Evolutionary conservation across 2,888 invertebrate species (phyloP).

Genomic region (Pterostichus madidus): DNA sequence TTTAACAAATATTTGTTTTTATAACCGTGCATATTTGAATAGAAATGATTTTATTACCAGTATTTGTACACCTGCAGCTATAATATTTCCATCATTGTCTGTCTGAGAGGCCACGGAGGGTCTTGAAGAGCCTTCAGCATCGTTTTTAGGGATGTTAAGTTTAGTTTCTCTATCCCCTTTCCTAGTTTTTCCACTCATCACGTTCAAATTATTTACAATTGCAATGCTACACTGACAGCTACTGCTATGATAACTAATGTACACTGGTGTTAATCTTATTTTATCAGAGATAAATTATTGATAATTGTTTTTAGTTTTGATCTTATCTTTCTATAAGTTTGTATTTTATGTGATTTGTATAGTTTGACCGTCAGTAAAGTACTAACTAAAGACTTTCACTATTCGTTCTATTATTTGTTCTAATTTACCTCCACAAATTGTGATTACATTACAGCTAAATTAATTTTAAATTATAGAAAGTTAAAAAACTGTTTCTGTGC

Average conservation of each 20-base stretch:
- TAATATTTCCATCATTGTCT: slow-evolving; percentile 66
- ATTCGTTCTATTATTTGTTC: background rate
- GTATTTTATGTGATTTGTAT: no score
- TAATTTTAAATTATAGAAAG: slow-evolving; percentile 17
- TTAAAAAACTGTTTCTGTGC: background rate
- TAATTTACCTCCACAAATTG: slow-evolving; percentile 28
- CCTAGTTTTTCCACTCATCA: slow-evolving; percentile 16
- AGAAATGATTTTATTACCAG: slow-evolving; percentile 15
- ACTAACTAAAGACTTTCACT: slow-evolving; percentile 37
- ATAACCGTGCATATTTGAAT: no score
- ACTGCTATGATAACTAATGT: background rate
- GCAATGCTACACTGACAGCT: slow-evolving; percentile 4
- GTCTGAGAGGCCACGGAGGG: slow-evolving; percentile 65
- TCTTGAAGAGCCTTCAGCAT: slow-evolving; percentile 4
- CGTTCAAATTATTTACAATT: background rate
- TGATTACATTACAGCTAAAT: background rate
- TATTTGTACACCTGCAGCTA: slow-evolving; percentile 66
- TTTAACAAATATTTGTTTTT: no score
- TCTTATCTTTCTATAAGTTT: no score
- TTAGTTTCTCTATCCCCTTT: background rate
- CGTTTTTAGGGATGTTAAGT: slow-evolving; percentile 18
- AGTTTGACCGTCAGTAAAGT: background rate
- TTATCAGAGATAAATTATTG: slow-evolving; percentile 10
- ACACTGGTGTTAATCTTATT: background rate
- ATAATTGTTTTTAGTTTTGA: slow-evolving; percentile 9